These are phyloP conservation scores for Cheilosia impressa DNA, from an alignment of 2,888 invertebrate genomes.

Conservation along the genomic window DNA sequence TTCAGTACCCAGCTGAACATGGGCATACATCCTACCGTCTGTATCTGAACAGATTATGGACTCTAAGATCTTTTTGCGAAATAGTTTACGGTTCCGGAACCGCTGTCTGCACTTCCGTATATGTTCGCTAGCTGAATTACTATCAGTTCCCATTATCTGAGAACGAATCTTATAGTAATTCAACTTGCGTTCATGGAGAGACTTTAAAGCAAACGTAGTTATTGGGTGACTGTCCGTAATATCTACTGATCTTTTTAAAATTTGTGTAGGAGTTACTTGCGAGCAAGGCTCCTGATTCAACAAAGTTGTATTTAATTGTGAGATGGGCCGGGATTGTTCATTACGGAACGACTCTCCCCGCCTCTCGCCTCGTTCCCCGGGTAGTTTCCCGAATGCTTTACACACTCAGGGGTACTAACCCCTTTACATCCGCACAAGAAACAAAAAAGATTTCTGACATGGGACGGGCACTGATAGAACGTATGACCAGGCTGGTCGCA, in stretches of 20 bases:
- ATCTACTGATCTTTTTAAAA: too few species aligned
- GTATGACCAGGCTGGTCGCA: background rate
- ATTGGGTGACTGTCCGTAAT: too few species aligned
- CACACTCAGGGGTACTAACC: background rate
- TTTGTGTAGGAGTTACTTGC: too few species aligned
- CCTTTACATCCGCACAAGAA: background rate
- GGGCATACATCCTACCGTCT: background rate
- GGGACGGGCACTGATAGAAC: background rate
- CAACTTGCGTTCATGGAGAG: too few species aligned
- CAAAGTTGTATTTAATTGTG: background rate
- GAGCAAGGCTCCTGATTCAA: background rate
- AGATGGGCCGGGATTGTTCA: conserved; percentile 1
- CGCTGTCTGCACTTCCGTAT: background rate
- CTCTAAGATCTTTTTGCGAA: conserved; percentile 1
- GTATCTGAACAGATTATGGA: background rate
- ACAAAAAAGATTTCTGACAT: background rate
- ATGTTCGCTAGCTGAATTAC: background rate
- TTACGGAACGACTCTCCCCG: background rate
- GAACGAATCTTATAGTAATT: background rate
- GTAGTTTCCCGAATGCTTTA: background rate
- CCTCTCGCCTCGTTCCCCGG: background rate
- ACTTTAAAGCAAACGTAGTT: too few species aligned
- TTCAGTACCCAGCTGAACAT: background rate
- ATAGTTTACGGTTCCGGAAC: background rate
- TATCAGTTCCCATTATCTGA: background rate